Conservation (phyloP, 2,888 invertebrate genomes). For the Scaptomyza tumidula region DNA sequence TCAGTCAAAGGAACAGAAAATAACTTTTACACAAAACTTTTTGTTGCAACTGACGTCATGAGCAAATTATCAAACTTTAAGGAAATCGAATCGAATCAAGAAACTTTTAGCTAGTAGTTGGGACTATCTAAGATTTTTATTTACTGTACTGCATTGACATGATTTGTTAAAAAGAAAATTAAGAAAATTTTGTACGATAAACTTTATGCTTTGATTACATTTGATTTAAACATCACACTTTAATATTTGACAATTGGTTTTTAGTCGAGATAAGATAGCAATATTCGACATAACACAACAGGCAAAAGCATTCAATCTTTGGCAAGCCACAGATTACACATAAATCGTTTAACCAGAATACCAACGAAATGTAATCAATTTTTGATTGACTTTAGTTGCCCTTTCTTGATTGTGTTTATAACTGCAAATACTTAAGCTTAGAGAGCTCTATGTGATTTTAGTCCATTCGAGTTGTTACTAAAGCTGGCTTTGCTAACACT, state of each 20-base stretch:
- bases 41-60: not conserved
- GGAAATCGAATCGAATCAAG: not conserved
- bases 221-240: not conserved
- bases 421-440: not conserved
- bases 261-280: conserved; percentile 19
- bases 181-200: not conserved
- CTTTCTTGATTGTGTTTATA: not conserved
- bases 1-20: not conserved
- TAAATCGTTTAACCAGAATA: not conserved
- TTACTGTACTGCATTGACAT: no score
- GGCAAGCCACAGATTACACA: not conserved
- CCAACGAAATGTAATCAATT: not conserved
- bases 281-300: not conserved
- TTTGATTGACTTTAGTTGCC: not conserved
- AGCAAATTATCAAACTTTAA: not conserved
- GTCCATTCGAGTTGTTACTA: conserved; percentile 12
- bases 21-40: not conserved
- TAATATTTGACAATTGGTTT: not conserved
- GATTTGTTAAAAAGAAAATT: not conserved
- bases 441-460: not conserved
- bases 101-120: not conserved
- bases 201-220: not conserved
- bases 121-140: not conserved
- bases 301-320: not conserved
- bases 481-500: conserved; percentile 17